These are phyloP conservation scores for Norana najaformis DNA, from an alignment of 2,888 invertebrate genomes.

Conservation along the genomic window DNA sequence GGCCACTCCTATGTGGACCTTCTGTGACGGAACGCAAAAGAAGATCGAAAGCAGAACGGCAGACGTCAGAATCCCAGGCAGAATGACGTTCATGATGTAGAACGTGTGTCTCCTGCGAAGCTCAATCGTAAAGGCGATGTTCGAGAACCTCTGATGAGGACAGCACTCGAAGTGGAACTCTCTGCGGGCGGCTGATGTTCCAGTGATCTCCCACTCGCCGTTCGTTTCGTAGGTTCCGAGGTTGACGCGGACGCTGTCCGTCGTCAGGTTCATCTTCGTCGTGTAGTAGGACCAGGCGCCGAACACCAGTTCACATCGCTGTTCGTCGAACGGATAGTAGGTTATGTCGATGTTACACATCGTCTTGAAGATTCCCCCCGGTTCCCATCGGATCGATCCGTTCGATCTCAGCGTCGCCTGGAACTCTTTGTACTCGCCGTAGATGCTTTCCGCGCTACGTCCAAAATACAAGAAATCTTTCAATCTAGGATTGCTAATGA, in stretches of 20 bases:
- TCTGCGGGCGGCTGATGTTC: slow-evolving; percentile 39
- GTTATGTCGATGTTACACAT: slow-evolving; percentile 48
- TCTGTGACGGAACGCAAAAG: slow-evolving; percentile 46
- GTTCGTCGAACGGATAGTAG: slow-evolving; percentile 47
- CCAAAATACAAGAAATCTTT: not conserved
- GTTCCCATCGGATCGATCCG: slow-evolving; percentile 46
- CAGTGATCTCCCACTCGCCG: slow-evolving; percentile 45
- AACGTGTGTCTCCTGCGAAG: slow-evolving; percentile 45
- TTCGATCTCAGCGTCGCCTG: slow-evolving; percentile 43
- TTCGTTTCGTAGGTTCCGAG: slow-evolving; percentile 45
- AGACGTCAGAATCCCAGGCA: slow-evolving; percentile 47
- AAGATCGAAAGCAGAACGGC: slow-evolving; percentile 47
- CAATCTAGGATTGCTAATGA: not conserved
- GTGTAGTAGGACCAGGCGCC: slow-evolving; percentile 48
- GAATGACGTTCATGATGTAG: slow-evolving; percentile 48
- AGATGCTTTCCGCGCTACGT: slow-evolving; percentile 45
- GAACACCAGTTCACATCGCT: slow-evolving; percentile 44
- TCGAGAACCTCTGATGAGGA: slow-evolving; percentile 44
- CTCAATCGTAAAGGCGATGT: slow-evolving; percentile 44
- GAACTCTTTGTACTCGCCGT: slow-evolving; percentile 46
- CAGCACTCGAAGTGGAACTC: slow-evolving; percentile 47
- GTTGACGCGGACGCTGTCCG: slow-evolving; percentile 36
- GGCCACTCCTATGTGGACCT: slow-evolving; percentile 47
- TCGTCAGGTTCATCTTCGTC: slow-evolving; percentile 48
- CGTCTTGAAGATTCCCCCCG: slow-evolving; percentile 48